These are phyloP conservation scores for Liopterus haemorrhoidalis DNA, from an alignment of 2,888 invertebrate genomes.

Conservation along the genomic window DNA sequence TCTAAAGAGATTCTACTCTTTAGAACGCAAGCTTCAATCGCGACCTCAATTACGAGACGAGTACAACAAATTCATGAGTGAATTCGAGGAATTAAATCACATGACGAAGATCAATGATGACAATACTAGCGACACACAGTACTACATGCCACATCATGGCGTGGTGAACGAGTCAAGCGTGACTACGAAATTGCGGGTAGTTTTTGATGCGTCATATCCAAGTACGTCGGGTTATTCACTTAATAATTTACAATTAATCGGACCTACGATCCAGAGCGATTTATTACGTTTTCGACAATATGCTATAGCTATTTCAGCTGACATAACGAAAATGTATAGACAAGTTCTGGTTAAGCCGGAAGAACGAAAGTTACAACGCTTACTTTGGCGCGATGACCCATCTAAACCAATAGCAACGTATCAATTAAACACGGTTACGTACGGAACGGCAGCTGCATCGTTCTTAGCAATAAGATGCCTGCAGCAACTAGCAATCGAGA, in stretches of 20 bases:
- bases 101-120: too few species aligned
- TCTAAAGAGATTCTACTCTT: neutral
- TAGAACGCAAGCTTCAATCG: neutral
- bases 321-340: conserved; percentile 36
- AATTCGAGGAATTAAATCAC: neutral
- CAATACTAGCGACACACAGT: neutral
- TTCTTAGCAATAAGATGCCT: conserved; percentile 19
- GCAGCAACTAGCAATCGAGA: conserved; percentile 13
- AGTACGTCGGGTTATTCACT: conserved; percentile 21
- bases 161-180: conserved; percentile 19
- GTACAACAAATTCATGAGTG: conserved; percentile 1
- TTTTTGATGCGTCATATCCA: conserved; percentile 24
- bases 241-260: conserved; percentile 29
- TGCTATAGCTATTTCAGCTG: conserved; percentile 29
- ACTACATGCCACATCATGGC: conserved; percentile 22
- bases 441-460: conserved; percentile 14
- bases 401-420: conserved; percentile 4
- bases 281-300: conserved; percentile 31
- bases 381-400: conserved; percentile 13
- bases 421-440: conserved; percentile 22
- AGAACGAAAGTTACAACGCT: conserved; percentile 17
- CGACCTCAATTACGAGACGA: neutral
- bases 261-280: conserved; percentile 31
- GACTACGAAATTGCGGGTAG: conserved; percentile 26
- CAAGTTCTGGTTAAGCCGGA: conserved; percentile 26